A percentile compares a stretch with the other conserved stretches of the same genome.
These are phyloP conservation scores for Napeogenes sylphis DNA, from an alignment of 2,888 invertebrate species.

Conservation along the genomic window DNA sequence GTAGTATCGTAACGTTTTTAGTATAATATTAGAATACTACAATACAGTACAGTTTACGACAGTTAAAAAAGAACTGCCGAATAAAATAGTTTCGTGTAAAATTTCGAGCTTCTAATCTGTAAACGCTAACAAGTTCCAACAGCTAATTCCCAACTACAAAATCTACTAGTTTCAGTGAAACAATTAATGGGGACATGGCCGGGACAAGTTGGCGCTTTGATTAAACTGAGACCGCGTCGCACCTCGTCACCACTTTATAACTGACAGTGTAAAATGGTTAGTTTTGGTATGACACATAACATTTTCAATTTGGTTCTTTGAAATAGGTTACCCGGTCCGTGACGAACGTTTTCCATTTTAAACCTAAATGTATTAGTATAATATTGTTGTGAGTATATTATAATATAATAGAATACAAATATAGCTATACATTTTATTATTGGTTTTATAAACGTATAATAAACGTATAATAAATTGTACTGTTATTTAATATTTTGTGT, in stretches of 20 bases:
- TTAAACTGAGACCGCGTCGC: conserved; percentile 50
- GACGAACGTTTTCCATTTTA: not conserved
- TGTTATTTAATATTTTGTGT: no score
- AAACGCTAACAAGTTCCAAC: conserved; percentile 34
- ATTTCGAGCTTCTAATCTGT: conserved; percentile 26
- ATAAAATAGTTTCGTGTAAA: not conserved
- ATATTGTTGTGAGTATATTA: no score
- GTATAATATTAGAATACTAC: no score
- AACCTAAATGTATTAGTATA: not conserved
- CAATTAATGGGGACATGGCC: conserved; percentile 50
- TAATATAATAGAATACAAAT: no score
- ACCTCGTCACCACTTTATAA: conserved; percentile 21
- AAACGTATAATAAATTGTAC: no score
- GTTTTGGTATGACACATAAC: conserved; percentile 4
- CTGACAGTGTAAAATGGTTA: conserved; percentile 18
- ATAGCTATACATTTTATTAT: no score
- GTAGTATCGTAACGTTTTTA: not conserved
- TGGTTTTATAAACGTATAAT: no score
- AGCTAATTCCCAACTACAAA: conserved; percentile 40
- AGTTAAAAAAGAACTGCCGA: not conserved
- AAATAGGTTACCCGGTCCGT: not conserved
- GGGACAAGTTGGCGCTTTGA: conserved; percentile 54
- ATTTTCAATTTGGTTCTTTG: not conserved
- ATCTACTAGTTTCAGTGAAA: conserved; percentile 42
- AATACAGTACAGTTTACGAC: no score